Conservation (phyloP, 1,140 invertebrate species). For the Sipha flava region DNA sequence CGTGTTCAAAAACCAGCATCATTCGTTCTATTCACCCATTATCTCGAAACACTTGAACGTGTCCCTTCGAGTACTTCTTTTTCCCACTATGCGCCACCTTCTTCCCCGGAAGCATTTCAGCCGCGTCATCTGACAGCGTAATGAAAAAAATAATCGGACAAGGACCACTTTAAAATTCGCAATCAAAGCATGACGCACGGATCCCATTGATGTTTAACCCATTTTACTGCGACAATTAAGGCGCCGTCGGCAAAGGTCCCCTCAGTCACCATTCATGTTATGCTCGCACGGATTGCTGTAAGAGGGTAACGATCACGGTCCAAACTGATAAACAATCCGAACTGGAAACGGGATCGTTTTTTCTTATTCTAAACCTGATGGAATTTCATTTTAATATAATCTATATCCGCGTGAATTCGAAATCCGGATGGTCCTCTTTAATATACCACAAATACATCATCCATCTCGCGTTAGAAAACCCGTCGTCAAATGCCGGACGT, state of each 20-base stretch:
- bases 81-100: neutral
- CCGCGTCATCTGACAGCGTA: neutral
- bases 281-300: too few species aligned
- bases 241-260: too few species aligned
- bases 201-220: constrained; percentile 1
- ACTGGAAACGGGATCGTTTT: too few species aligned
- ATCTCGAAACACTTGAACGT: constrained; percentile 8
- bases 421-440: too few species aligned
- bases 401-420: too few species aligned
- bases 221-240: neutral
- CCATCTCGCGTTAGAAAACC: neutral
- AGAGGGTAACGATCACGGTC: too few species aligned
- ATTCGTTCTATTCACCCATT: constrained; percentile 13
- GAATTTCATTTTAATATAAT: too few species aligned
- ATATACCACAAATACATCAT: too few species aligned
- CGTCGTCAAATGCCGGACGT: neutral
- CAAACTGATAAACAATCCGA: too few species aligned
- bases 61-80: neutral
- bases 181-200: constrained; percentile 1
- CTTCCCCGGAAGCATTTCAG: neutral
- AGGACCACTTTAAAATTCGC: constrained; percentile 20
- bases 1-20: constrained; percentile 9
- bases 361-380: too few species aligned
- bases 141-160: neutral
- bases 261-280: too few species aligned